Evolutionary conservation across 2,113 vertebrate species (phyloP).

Genomic region (Macheiramphus alcinus): DNA sequence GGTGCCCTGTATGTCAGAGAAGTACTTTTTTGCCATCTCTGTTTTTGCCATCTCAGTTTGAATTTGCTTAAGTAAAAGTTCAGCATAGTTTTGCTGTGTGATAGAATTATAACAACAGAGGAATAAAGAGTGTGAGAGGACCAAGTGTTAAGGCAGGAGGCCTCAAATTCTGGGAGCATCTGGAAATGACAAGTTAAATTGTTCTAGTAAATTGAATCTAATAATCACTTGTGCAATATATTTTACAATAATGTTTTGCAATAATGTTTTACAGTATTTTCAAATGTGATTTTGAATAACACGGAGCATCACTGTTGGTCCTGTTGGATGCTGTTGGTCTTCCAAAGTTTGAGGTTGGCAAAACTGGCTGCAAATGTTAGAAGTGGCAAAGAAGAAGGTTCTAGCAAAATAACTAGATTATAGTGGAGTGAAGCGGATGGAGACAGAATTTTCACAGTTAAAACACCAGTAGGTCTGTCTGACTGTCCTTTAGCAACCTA

Average conservation of each 20-base stretch:
- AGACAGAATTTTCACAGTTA: background rate
- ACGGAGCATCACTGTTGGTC: fast-evolving
- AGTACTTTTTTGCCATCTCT: background rate
- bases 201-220: background rate
- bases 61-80: background rate
- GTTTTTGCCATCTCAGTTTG: background rate
- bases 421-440: background rate
- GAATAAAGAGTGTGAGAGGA: background rate
- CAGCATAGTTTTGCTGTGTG: background rate
- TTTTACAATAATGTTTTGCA: too few species aligned
- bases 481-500: background rate
- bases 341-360: background rate
- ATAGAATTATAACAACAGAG: background rate
- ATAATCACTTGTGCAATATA: background rate
- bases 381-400: background rate
- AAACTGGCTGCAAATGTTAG: background rate
- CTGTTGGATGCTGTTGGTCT: background rate
- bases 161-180: background rate
- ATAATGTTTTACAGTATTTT: background rate
- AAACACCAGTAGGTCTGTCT: background rate
- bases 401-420: background rate
- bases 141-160: background rate
- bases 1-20: background rate
- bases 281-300: background rate
- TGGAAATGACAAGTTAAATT: background rate